Base-by-base conservation (phyloP, 1,140 invertebrate genomes). In the Eriosoma lanigerum region DNA sequence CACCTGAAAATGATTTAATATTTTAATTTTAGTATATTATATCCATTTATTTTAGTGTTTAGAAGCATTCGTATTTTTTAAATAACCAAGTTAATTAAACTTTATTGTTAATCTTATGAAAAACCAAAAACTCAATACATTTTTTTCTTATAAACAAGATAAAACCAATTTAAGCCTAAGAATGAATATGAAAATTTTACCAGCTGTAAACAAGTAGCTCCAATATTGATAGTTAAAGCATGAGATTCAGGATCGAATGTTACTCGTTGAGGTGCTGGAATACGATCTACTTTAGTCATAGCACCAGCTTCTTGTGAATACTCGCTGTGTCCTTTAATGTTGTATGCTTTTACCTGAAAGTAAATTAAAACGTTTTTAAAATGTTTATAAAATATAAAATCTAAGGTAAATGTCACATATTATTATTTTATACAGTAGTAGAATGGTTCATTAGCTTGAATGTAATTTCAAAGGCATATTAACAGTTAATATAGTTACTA, bases 301-400 rank as follows among this genome's bases (percentile, higher is more conserved):
- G 90, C 90, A 15, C 89, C 87, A 1, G 94, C 89, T 84, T 94
- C 93, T 81, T 93, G 92, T 0, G 94, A 96, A 84, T 92, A 94
- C 80, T 94, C 92, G 38, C 93, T 95, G 68, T 91, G 90, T 13
- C 93, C 93, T 85, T 93, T 93, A 0, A 92, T 91, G 84, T 96
- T 96, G 80, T 93, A 89, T 0, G 94, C 94, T 87, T 94, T 94
- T 26, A 95, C 91, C 89, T 91, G 84, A 78, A 89, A 85, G 81
- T 72, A 82, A 81, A 82, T 66, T 29, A n/a, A 26, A 80, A 80
- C 50, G 29, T 38, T 64, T 38, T 64, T 38, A 64, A 38, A 5
- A 38, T 64, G 17, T 1, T 19, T 9, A 21, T 4, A n/a, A 64
- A 24, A 19, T 26, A 44, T 48, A 48, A 15, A 15, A 26, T 8